Conservation (phyloP, 2,113 vertebrate species). For the Cryptotis parvus region DNA sequence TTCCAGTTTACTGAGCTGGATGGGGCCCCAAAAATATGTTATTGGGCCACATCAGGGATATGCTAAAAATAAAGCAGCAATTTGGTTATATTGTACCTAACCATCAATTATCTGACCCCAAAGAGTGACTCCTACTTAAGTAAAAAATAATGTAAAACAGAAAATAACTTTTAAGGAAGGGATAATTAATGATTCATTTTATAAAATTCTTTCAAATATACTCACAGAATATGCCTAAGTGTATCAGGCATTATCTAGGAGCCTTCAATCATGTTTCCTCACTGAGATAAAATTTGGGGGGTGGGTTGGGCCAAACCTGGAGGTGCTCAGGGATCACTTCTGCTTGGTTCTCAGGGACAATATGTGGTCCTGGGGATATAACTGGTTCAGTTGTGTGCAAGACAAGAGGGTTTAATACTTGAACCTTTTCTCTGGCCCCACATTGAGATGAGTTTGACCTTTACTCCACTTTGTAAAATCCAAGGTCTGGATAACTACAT, state of each 20-base stretch:
- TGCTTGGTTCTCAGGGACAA: no score
- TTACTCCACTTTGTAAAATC: conserved; percentile 32
- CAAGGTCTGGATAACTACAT: background rate
- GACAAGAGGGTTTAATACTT: background rate
- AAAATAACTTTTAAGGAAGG: conserved; percentile 37
- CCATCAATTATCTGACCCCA: background rate
- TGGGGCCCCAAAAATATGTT: background rate
- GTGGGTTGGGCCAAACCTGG: no score
- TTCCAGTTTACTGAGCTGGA: background rate
- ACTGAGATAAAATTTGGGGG: background rate
- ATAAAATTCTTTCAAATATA: background rate
- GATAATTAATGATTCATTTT: no score
- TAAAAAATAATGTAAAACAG: conserved; percentile 40
- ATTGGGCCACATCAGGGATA: background rate
- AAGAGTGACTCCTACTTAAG: conserved; percentile 2
- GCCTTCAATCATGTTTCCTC: conserved; percentile 1
- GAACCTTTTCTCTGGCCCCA: background rate
- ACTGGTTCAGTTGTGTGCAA: no score
- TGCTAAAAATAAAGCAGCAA: conserved; percentile 14
- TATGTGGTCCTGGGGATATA: no score
- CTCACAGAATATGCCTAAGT: conserved; percentile 16
- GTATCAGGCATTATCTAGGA: conserved; percentile 13
- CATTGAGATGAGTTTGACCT: conserved; percentile 33
- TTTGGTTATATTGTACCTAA: conserved; percentile 25
- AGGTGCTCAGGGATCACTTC: no score